These are phyloP conservation scores for Ichneumon xanthorius DNA, from an alignment of 2,888 invertebrate species.

Conservation along the genomic window DNA sequence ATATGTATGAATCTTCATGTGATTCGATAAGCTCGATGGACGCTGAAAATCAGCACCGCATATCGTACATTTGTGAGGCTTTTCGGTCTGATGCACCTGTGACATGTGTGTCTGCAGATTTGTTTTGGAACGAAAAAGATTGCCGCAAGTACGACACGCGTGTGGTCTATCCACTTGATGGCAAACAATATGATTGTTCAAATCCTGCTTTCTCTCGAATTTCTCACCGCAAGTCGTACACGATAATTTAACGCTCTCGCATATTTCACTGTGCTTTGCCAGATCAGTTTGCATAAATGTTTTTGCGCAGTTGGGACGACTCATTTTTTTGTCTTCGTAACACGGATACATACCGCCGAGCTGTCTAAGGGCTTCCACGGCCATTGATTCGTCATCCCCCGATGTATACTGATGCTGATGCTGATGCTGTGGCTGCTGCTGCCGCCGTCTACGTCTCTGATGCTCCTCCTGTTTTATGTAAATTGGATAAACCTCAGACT, in stretches of 20 bases:
- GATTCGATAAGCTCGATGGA: constrained; percentile 86
- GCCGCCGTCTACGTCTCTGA: background rate
- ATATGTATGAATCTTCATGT: constrained; percentile 86
- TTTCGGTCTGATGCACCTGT: constrained; percentile 78
- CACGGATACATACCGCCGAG: constrained; percentile 84
- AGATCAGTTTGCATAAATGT: constrained; percentile 77
- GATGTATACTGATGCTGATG: constrained; percentile 81
- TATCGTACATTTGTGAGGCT: constrained; percentile 83
- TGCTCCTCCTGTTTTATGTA: constrained; percentile 80
- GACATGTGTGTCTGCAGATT: constrained; percentile 82
- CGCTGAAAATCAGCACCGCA: constrained; percentile 85
- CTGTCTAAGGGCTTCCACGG: constrained; percentile 85
- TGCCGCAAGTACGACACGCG: constrained; percentile 84
- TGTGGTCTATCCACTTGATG: constrained; percentile 85
- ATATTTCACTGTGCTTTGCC: constrained; percentile 77
- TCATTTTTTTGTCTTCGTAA: constrained; percentile 80
- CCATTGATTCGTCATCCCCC: constrained; percentile 84
- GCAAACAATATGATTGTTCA: constrained; percentile 85
- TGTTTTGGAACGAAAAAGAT: constrained; percentile 82
- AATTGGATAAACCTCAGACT: constrained; percentile 75
- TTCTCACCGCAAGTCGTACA: constrained; percentile 82
- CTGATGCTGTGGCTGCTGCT: constrained; percentile 40
- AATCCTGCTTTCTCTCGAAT: constrained; percentile 85
- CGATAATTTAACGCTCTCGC: constrained; percentile 73
- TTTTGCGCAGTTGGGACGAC: constrained; percentile 76